These are phyloP conservation scores for Drosophila ustulata DNA, from an alignment of 2,888 invertebrate genomes.

Conservation along the genomic window DNA sequence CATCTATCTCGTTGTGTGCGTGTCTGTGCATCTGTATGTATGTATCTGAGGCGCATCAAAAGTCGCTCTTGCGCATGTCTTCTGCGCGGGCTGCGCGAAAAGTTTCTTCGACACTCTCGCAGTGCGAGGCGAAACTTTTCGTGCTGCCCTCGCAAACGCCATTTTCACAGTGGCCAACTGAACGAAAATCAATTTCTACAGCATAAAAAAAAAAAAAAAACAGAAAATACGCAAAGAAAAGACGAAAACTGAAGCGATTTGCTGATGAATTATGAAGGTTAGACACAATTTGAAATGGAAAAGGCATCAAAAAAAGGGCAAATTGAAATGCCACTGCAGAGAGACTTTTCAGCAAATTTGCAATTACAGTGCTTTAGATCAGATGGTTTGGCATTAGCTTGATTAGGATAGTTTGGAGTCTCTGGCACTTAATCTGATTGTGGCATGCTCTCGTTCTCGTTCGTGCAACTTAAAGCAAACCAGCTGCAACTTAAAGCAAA, in stretches of 20 bases:
- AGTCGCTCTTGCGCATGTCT: slow-evolving; percentile 80
- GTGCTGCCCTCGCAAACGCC: slow-evolving; percentile 59
- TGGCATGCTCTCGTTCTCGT: slow-evolving; percentile 14
- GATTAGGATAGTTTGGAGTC: neutral
- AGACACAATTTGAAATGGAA: neutral
- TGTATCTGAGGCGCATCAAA: slow-evolving; percentile 60
- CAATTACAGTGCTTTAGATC: neutral
- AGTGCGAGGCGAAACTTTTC: slow-evolving; percentile 5
- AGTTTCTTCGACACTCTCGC: slow-evolving; percentile 24
- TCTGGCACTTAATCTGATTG: slow-evolving; percentile 46
- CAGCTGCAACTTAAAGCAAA: slow-evolving; percentile 62
- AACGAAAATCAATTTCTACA: slow-evolving; percentile 69
- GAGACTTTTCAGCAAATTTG: neutral
- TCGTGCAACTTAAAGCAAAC: slow-evolving; percentile 56
- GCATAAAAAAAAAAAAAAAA: slow-evolving; percentile 22
- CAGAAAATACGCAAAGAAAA: neutral
- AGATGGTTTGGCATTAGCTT: neutral
- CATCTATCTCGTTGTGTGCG: slow-evolving; percentile 49
- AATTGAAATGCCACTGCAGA: neutral
- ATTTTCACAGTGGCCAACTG: slow-evolving; percentile 61
- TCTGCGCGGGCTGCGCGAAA: slow-evolving; percentile 60
- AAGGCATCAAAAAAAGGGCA: neutral
- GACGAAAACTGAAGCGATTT: slow-evolving; percentile 9
- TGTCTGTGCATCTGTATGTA: slow-evolving; percentile 29
- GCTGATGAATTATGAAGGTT: slow-evolving; percentile 20